Evolutionary conservation across 2,113 vertebrate species (phyloP).

Genomic region (Epinephelus moara): DNA sequence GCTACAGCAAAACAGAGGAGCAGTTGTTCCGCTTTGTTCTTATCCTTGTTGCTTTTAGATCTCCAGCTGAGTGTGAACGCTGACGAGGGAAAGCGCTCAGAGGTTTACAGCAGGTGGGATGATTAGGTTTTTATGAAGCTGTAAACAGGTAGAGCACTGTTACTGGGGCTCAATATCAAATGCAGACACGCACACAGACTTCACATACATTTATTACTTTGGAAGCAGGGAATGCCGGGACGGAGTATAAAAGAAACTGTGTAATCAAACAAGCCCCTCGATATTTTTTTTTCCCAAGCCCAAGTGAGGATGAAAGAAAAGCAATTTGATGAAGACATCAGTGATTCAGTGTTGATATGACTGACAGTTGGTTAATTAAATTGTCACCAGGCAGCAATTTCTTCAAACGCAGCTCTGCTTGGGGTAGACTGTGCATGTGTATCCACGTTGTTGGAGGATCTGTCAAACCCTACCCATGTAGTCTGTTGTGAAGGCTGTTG

Average conservation of each 20-base stretch:
- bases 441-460: conserved; percentile 44
- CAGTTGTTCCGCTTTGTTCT: conserved; percentile 7
- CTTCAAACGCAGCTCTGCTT: conserved; percentile 52
- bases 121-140: conserved; percentile 58
- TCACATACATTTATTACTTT: conserved; percentile 51
- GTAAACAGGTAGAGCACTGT: conserved; percentile 39
- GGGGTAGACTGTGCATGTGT: conserved; percentile 38
- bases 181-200: conserved; percentile 16
- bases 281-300: conserved; percentile 5
- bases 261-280: conserved; percentile 59
- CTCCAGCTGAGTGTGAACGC: not conserved
- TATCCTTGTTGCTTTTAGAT: conserved; percentile 9
- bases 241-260: conserved; percentile 43
- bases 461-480: conserved; percentile 6
- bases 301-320: conserved; percentile 67
- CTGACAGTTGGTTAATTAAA: conserved; percentile 77
- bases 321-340: conserved; percentile 61
- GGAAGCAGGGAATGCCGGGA: conserved; percentile 24
- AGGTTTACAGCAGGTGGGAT: conserved; percentile 46
- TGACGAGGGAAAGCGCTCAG: not conserved
- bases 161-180: conserved; percentile 37
- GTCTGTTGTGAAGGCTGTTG: conserved; percentile 29
- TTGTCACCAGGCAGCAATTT: conserved; percentile 69
- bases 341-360: conserved; percentile 69
- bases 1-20: conserved; percentile 2